Evolutionary conservation across 2,113 vertebrate genomes (phyloP), one percentile per base, ranked within the genome.

Genomic region (Antechinus flavipes): DNA sequence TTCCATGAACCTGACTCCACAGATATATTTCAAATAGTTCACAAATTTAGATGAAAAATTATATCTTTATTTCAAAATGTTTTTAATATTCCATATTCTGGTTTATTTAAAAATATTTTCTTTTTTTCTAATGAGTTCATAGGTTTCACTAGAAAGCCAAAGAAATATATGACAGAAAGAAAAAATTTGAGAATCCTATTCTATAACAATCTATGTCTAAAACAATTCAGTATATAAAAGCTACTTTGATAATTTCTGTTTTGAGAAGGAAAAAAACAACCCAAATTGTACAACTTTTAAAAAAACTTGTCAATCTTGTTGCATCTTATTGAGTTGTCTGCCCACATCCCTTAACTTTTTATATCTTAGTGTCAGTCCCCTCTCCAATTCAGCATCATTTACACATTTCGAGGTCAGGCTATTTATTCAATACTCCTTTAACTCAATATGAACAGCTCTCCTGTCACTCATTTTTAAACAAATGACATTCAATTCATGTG

Each of bases 351-450:
- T 42, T 42, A 84, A 84, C n/a, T 84, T 84, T 84, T 84, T 84
- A 84, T 42, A 42, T 84, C 68, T 84, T 84, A 42, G 68, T 42
- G n/a, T 84, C n/a, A 84, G 68, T 84, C 68, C 68, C 16, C 35
- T 8, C 9, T 90, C 93, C 7, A 91, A 93, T 68, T 94, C 56
- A 95, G 47, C n/a, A 10, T 95, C 68, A 53, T n/a, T 94, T 96
- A 14, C 0, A 92, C 3, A 96, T 93, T 68, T 94, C 54, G 92
- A 90, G 61, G 1, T 84, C 92, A 96, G 58, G 55, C 53, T 61
- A 95, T 91, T 91, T 54, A 89, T 95, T 84, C 50, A 93, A 92
- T 1, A 22, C 25, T 49, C 3, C 49, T 53, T 93, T 53, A 84
- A 46, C 4, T 93, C 0, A 93, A 54, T 46, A 91, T 4, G 8